A percentile compares a stretch with the other conserved stretches of the same genome.
Conservation (phyloP, 2,888 invertebrate species). For the Brachyptera risi region DNA sequence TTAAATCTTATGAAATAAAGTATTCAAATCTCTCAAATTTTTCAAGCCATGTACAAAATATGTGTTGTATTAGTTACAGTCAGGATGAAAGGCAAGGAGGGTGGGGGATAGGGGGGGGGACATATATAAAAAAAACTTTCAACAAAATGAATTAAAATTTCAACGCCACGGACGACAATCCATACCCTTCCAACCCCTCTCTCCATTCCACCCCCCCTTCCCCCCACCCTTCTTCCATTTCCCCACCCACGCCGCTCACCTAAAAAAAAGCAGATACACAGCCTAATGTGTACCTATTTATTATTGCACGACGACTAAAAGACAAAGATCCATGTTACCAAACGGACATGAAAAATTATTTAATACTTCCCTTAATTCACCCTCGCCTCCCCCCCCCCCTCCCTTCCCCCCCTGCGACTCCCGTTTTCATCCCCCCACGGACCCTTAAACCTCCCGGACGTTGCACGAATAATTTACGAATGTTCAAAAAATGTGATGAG, state of each 20-base stretch:
- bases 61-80: too few species aligned
- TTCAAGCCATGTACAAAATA: too few species aligned
- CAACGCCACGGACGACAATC: constrained; percentile 31
- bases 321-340: constrained; percentile 24
- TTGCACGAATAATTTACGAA: constrained; percentile 16
- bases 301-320: constrained; percentile 20
- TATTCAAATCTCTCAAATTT: too few species aligned
- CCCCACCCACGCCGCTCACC: constrained; percentile 15
- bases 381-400: constrained; percentile 10
- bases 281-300: constrained; percentile 21
- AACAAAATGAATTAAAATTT: constrained; percentile 32
- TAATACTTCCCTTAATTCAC: constrained; percentile 35
- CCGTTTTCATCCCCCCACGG: neutral
- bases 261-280: constrained; percentile 18
- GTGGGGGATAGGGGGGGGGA: neutral
- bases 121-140: constrained; percentile 12
- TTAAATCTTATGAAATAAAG: too few species aligned
- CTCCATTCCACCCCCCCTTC: too few species aligned
- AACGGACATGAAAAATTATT: constrained; percentile 35
- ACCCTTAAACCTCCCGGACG: constrained; percentile 14
- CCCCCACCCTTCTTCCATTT: constrained; percentile 3
- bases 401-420: constrained; percentile 3
- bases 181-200: constrained; percentile 13
- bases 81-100: too few species aligned
- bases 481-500: constrained; percentile 2